A percentile compares a stretch with the other conserved stretches of the same genome.
Evolutionary conservation across 2,888 invertebrate genomes (phyloP).

Genomic region (Polyommatus iphigenia): DNA sequence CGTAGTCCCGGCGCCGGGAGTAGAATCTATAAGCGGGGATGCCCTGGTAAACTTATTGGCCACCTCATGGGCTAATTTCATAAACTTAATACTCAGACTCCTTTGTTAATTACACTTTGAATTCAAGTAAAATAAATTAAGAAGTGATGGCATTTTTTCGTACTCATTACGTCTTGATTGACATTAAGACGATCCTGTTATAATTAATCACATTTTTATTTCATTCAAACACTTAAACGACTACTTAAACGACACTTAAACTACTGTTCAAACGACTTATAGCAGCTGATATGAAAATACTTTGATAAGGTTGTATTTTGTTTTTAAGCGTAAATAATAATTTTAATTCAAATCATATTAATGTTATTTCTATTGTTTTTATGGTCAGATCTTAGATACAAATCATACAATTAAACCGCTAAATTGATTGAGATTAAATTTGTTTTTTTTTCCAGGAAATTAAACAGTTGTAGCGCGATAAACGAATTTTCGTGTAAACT

Average conservation of each 20-base stretch:
- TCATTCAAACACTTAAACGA: too few species aligned
- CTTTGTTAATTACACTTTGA: not conserved
- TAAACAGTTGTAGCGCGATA: not conserved
- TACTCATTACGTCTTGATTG: not conserved
- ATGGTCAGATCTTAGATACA: not conserved
- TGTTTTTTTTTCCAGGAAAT: too few species aligned
- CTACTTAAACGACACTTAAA: too few species aligned
- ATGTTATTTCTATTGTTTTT: too few species aligned
- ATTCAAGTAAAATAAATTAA: not conserved
- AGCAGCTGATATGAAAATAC: too few species aligned
- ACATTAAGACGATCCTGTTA: too few species aligned
- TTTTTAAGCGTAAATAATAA: too few species aligned
- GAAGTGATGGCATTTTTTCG: not conserved
- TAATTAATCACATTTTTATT: too few species aligned
- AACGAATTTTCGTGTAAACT: not conserved
- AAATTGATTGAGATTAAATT: not conserved
- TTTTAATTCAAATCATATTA: too few species aligned
- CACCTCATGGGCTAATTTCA: constrained; percentile 7
- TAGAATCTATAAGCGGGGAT: constrained; percentile 30
- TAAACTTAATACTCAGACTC: not conserved
- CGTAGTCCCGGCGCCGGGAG: constrained; percentile 21
- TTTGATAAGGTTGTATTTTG: too few species aligned
- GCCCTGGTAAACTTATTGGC: constrained; percentile 18
- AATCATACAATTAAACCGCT: not conserved
- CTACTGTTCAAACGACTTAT: too few species aligned